A percentile compares a stretch with the other conserved stretches of the same genome.
Evolutionary conservation across 2,888 invertebrate genomes (phyloP).

Genomic region (Drosophila neonasuta): DNA sequence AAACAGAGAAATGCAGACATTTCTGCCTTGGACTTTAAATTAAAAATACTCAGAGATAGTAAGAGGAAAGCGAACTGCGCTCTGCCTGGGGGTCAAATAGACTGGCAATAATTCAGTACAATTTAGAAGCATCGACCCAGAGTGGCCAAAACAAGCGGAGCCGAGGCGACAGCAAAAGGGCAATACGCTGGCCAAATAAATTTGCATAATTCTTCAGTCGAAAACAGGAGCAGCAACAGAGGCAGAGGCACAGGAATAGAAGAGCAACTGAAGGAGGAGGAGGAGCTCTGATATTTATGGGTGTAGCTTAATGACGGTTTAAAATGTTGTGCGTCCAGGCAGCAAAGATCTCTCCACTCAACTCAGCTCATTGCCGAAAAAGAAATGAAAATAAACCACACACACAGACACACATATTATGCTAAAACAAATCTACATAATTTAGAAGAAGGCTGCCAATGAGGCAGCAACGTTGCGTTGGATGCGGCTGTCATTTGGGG

Average conservation of each 20-base stretch:
- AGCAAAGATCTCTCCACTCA: conserved; percentile 32
- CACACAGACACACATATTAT: conserved; percentile 50
- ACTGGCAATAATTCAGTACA: conserved; percentile 65
- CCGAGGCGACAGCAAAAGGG: conserved; percentile 55
- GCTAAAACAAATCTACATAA: conserved; percentile 77
- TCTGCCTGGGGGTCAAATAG: conserved; percentile 18
- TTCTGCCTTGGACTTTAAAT: neutral
- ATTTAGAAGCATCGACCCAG: conserved; percentile 43
- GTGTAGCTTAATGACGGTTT: conserved; percentile 72
- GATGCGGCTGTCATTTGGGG: conserved; percentile 52
- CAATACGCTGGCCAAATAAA: conserved; percentile 67
- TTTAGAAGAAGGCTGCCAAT: conserved; percentile 66
- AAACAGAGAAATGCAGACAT: neutral
- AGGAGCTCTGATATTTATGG: conserved; percentile 68
- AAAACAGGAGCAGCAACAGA: conserved; percentile 26
- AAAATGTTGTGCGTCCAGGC: conserved; percentile 61
- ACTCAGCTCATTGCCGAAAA: neutral
- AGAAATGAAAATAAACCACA: conserved; percentile 30
- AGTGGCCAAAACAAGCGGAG: conserved; percentile 21
- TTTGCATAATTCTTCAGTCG: conserved; percentile 70
- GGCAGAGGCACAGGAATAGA: neutral
- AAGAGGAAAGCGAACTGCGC: neutral
- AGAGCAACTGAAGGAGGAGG: conserved; percentile 8
- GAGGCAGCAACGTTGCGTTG: conserved; percentile 18
- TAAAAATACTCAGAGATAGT: neutral